Evolutionary conservation across 2,797 vertebrate genomes (phyloP), one percentile per base, ranked within the genome.

Genomic region (Molossus molossus): DNA sequence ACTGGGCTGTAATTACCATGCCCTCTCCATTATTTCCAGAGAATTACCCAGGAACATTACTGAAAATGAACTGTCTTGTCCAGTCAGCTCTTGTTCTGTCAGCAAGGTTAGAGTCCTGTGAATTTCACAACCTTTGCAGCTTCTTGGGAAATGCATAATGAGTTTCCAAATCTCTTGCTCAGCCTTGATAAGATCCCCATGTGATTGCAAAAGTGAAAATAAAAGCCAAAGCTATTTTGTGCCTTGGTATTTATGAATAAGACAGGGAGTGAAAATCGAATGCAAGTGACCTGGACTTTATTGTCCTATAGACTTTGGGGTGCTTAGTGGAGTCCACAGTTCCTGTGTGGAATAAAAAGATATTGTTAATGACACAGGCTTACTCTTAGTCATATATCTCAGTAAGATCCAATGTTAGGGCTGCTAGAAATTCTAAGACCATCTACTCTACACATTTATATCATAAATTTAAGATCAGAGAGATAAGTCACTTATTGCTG

Each of bases 131-230:
- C 57, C 50, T 82, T 80, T 70, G 14, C 62, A 80, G 40, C 40
- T 95, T 95, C 95, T 94, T 96, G 80, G 67, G 83, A 97, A 97
- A 94, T 82, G 72, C 67, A 69, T 25, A 58, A 76, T 50, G 50
- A 55, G n/a, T 93, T 94, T 96, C 89, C 37, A 94, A 76, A 95
- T 89, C 48, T 92, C 91, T 94, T 77, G 25, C 62, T 96, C 70
- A 81, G 85, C 70, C 91, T 70, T 87, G 23, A 72, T 95, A 58
- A 96, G 77, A 94, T 91, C 82, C 58, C 29, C 79, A 79, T 93
- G 72, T 62, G 40, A 95, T 72, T 96, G 65, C 69, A 91, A 95
- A 97, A 96, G 64, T 91, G 70, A 97, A 97, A 97, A 95, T 94
- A 96, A 96, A 94, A 87, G 76, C 72, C 87, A 81, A 70, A 81